Base-by-base conservation (phyloP, 2,888 invertebrate genomes). In the Tenthredo mesomela region DNA sequence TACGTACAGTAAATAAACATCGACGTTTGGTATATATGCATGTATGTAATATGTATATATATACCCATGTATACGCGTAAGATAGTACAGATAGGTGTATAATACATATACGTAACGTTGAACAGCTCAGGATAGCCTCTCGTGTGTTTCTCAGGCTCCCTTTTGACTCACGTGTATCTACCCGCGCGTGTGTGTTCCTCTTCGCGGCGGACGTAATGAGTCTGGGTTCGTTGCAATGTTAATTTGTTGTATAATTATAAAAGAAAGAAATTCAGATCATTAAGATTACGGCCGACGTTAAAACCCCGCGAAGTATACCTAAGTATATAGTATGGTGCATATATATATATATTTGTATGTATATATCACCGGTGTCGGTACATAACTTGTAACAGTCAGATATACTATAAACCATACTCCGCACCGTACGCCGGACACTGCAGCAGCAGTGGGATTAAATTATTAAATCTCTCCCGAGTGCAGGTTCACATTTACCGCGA, bases 181-280 rank as follows among this genome's bases (percentile, higher is more conserved):
- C 18, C 54, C 82, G 67, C 80, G 75, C 70, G 70, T 54, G 77
- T 10, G 37, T 50, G 61, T 29, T 67, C 25, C 82, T 85, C 84
- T 58, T 78, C 65, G 37, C 61, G 15, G 82, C 40, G 65, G 67
- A 58, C 78, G 75, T 84, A 87, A 86, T 86, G 86, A 87, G 86
- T 88, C 85, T 84, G 85, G 43, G 71, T 65, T 58, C 61, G 85
- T 88, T 84, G 87, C 88, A 89, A 87, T 86, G 80, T 84, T 84
- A 84, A 84, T 84, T 84, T 78, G 65, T 67, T 80, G 75, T 86
- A 88, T 88, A 89, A 90, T 90, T 89, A 88, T 88, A 84, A 87
- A 86, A 86, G 86, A 86, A 88, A 87, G 87, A 89, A 88, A 90
- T 89, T 84, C 86, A 86, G 88, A 88, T 87, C 88, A 86, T 89